These are phyloP conservation scores for Parauchenoglanis punctatus DNA, from an alignment of 2,797 vertebrate genomes.

Conservation along the genomic window DNA sequence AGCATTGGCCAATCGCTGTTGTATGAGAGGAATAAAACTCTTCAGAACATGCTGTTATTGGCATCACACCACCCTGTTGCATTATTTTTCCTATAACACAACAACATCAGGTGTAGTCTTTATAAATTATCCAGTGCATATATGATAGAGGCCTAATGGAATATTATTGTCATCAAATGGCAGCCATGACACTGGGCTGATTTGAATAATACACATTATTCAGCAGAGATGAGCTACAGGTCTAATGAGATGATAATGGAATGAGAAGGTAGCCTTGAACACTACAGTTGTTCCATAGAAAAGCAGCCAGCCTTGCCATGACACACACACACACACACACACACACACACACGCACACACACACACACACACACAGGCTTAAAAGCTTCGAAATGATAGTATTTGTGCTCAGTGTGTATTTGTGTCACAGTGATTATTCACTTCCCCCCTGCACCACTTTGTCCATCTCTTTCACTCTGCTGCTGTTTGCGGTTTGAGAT, in stretches of 20 bases:
- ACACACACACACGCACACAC: no score
- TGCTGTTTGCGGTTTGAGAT: slow-evolving; percentile 13
- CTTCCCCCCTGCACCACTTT: no score
- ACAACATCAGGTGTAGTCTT: not conserved
- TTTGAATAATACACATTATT: not conserved
- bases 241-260: not conserved
- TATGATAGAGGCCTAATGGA: not conserved
- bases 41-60: not conserved
- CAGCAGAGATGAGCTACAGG: not conserved
- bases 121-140: not conserved
- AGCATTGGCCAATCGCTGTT: not conserved
- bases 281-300: not conserved
- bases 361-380: not conserved
- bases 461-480: not conserved
- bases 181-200: not conserved
- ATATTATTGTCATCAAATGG: not conserved
- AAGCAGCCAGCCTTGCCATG: not conserved
- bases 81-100: not conserved
- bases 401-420: not conserved
- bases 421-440: not conserved
- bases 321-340: no score
- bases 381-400: not conserved
- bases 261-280: not conserved
- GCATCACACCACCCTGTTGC: not conserved
- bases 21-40: not conserved